Evolutionary conservation across 2,888 invertebrate genomes (phyloP).

Genomic region (Hedychridium roseum): DNA sequence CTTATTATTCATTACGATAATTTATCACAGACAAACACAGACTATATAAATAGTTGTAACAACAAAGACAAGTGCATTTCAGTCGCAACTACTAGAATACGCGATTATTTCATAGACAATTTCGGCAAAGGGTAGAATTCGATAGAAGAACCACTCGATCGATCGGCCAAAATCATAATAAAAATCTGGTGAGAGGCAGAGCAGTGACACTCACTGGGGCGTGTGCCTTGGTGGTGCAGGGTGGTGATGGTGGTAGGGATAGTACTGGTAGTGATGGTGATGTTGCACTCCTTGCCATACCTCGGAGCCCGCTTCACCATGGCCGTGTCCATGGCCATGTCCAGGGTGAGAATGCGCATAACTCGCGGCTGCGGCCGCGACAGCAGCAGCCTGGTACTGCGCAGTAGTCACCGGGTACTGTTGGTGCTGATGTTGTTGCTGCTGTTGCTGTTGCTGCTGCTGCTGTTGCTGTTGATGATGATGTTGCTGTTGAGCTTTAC

Average conservation of each 20-base stretch:
- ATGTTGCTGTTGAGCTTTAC: slow-evolving; percentile 38
- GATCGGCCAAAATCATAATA: slow-evolving; percentile 38
- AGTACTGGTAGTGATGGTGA: slow-evolving; percentile 73
- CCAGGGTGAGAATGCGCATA: slow-evolving; percentile 55
- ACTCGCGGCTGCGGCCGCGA: slow-evolving; percentile 36
- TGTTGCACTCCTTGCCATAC: slow-evolving; percentile 69
- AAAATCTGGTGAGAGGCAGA: slow-evolving; percentile 55
- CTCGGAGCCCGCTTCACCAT: slow-evolving; percentile 68
- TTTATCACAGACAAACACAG: too few species aligned
- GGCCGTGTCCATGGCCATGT: slow-evolving; percentile 63
- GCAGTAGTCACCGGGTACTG: slow-evolving; percentile 55
- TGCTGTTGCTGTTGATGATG: slow-evolving; percentile 52
- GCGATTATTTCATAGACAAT: too few species aligned
- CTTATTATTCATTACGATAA: too few species aligned
- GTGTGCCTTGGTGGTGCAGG: slow-evolving; percentile 64
- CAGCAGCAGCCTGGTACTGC: slow-evolving; percentile 49
- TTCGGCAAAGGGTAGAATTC: too few species aligned
- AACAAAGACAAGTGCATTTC: too few species aligned
- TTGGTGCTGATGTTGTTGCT: slow-evolving; percentile 50
- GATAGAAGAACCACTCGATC: too few species aligned
- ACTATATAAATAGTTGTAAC: too few species aligned
- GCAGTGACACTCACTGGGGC: slow-evolving; percentile 69
- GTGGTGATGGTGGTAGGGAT: slow-evolving; percentile 71
- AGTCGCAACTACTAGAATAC: too few species aligned
- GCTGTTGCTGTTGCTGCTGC: slow-evolving; percentile 48